phyloP scores from a whole-genome alignment of 2,888 invertebrate genomes.

The Conops quadrifasciatus region DNA sequence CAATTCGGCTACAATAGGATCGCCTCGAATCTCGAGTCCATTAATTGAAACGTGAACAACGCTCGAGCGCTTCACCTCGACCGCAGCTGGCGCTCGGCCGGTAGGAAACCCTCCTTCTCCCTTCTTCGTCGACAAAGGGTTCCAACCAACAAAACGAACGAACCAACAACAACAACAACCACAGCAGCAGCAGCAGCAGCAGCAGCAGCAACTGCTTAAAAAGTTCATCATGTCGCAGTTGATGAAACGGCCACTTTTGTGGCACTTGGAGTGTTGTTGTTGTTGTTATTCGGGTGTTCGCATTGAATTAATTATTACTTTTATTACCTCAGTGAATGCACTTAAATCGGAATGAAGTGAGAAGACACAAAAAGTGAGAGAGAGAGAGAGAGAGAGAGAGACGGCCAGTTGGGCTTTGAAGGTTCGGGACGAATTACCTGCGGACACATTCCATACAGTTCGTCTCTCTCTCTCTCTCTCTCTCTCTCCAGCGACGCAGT shows the following conservation, averaged over 20 bases:
- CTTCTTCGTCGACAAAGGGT: not conserved
- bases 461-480: too few relatives aligned
- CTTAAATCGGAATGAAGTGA: constrained; percentile 33
- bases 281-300: constrained; percentile 19
- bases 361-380: not conserved
- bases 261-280: not conserved
- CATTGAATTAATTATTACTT: constrained; percentile 38
- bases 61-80: not conserved
- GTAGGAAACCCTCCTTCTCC: not conserved
- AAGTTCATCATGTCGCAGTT: constrained; percentile 31
- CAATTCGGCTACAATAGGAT: constrained; percentile 16
- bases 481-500: too few relatives aligned
- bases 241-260: constrained; percentile 8
- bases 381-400: too few relatives aligned
- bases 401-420: too few relatives aligned
- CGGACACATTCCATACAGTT: too few relatives aligned
- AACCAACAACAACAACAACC: not conserved
- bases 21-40: constrained; percentile 29
- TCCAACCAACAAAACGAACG: constrained; percentile 3
- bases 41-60: constrained; percentile 38
- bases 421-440: too few relatives aligned
- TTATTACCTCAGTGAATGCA: constrained; percentile 37
- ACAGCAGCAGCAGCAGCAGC: not conserved
- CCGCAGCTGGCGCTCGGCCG: constrained; percentile 24
- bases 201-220: constrained; percentile 28